Base-by-base conservation (phyloP, 2,797 vertebrate species). In the Okamejei kenojei region DNA sequence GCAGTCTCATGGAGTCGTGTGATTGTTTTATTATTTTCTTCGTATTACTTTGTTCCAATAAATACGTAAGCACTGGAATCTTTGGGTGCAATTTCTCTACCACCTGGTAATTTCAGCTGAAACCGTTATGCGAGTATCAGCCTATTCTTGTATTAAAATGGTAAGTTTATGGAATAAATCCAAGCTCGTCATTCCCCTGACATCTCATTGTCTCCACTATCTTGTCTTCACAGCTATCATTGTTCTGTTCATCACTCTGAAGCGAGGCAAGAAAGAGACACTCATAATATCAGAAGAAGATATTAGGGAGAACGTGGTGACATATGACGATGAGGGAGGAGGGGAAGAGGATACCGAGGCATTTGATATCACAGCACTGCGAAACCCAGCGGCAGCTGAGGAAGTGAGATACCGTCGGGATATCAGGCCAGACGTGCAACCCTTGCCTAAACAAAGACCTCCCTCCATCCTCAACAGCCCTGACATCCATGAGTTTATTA, bases 301-400 rank as follows among this genome's bases (percentile, higher is more conserved):
- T 0, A 96, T 99, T 21, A 95, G 99, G 35, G 99, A 99, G 96
- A 99, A 99, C 0, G 98, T 99, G 93, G 99, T 99, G 76, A 99
- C 98, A 1, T 99, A 99, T 0, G 99, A 99, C 0, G 99, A 99
- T 0, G 99, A 99, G 94, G 99, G 99, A 0, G 99, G 99, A 0
- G 99, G 99, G 1, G 99, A 99, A 95, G 98, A 99, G 94, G 99
- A 99, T 96, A 99, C 99, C 0, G 99, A 99, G 94, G 99, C 99
- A 61, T 99, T 99, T 38, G 99, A 99, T 96, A 99, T 99, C 94
- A 97, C 97, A 8, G 98, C 99, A 4, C 95, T 99, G 21, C 96
- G 99, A 13, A 99, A 99, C 94, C 99, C 98, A 0, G 97, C 97
- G 0, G 98, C 97, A 0, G 98, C 98, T 0, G 98, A 99, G 95